Evolutionary conservation across 2,113 vertebrate genomes (phyloP).

Genomic region (Myxocyprinus asiaticus): DNA sequence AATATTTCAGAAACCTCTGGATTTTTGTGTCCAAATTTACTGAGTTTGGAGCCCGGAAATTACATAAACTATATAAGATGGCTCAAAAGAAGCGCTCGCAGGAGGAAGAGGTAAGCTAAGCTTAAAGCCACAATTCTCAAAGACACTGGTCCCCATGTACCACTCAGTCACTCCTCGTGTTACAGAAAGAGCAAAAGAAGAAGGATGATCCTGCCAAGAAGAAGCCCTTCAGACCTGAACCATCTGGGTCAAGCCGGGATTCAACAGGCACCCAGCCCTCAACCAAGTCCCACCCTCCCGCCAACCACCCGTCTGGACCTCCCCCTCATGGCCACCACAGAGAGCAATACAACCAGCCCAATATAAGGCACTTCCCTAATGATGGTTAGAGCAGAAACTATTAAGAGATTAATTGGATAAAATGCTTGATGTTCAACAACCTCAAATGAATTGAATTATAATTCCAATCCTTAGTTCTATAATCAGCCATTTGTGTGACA

Average conservation of each 20-base stretch:
- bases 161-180: slow-evolving; percentile 5
- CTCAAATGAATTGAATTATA: neutral
- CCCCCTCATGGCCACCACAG: slow-evolving; percentile 87
- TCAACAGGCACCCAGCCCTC: slow-evolving; percentile 79
- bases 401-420: neutral
- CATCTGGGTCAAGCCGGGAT: slow-evolving; percentile 88
- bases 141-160: neutral
- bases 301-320: slow-evolving; percentile 68
- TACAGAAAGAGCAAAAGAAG: slow-evolving; percentile 88
- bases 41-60: slow-evolving; percentile 94
- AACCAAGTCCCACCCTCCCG: slow-evolving; percentile 78
- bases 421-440: neutral
- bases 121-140: neutral
- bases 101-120: slow-evolving; percentile 86
- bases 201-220: slow-evolving; percentile 83
- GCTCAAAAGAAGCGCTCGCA: slow-evolving; percentile 95
- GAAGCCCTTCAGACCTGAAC: slow-evolving; percentile 86
- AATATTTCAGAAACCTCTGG: slow-evolving; percentile 89
- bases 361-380: slow-evolving; percentile 88
- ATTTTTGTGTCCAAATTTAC: slow-evolving; percentile 99
- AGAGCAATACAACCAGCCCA: slow-evolving; percentile 81
- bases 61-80: slow-evolving; percentile 98
- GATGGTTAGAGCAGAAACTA: slow-evolving; percentile 73
- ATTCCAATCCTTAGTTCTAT: neutral
- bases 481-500: neutral